These are phyloP conservation scores for Ichneumon xanthorius DNA, from an alignment of 2,888 invertebrate genomes.

Conservation along the genomic window DNA sequence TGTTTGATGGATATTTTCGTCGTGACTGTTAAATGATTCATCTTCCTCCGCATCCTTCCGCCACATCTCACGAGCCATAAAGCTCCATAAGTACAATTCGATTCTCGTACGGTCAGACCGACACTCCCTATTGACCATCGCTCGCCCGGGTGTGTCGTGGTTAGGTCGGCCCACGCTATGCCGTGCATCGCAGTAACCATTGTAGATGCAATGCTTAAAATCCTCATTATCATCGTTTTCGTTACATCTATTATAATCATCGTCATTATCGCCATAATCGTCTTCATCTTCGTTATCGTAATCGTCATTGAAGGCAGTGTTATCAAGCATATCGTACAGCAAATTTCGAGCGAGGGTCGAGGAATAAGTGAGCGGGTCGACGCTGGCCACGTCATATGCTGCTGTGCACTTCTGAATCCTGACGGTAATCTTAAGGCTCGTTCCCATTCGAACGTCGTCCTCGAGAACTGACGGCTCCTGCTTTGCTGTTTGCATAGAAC, in stretches of 20 bases:
- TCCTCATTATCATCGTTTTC: constrained; percentile 40
- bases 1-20: not conserved
- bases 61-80: not conserved
- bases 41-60: constrained; percentile 8
- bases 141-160: not conserved
- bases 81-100: not conserved
- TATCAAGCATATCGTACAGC: constrained; percentile 72
- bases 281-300: constrained; percentile 52
- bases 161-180: not conserved
- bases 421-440: constrained; percentile 78
- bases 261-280: constrained; percentile 35
- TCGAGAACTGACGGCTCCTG: constrained; percentile 78
- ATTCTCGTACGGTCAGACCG: constrained; percentile 18
- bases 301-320: constrained; percentile 78
- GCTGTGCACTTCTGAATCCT: constrained; percentile 14
- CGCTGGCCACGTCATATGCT: constrained; percentile 25
- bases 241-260: constrained; percentile 23
- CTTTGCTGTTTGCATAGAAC: constrained; percentile 84
- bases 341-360: constrained; percentile 18
- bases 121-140: constrained; percentile 20
- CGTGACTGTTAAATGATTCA: constrained; percentile 10
- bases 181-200: constrained; percentile 30
- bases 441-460: constrained; percentile 59
- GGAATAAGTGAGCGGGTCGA: constrained; percentile 30
- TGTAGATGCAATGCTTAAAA: constrained; percentile 60